Evolutionary conservation across 1,140 invertebrate species (phyloP), one percentile per base, ranked within the genome.

Genomic region (Drosophila burlai): DNA sequence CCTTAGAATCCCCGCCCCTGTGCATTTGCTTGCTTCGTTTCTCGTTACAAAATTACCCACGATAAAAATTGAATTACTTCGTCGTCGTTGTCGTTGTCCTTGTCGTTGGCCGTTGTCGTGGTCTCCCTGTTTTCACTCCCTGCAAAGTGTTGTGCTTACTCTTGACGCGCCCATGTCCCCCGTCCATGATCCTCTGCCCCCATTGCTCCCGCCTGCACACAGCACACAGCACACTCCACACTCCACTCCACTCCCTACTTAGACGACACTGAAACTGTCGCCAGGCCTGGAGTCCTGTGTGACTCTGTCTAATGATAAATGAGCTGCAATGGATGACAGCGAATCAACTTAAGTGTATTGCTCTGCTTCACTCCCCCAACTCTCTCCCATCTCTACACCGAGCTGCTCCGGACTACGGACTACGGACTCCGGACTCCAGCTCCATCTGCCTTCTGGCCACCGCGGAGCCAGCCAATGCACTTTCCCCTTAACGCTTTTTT

Each of bases 51-150:
- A 92, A 92, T 92, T 91, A 91, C 90, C 90, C 89, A 91, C 89
- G 89, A 92, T 92, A 92, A 92, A 92, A 92, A 92, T 92, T 92
- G 90, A 91, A 92, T 92, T 92, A 91, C 85, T 91, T 92, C 83
- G 83, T 92, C 81, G 84, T 61, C 80, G 81, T 65, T 46, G 60
- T 40, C 45, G 74, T 49, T 42, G 67, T 26, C 26, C 26, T 26
- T 26, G 26, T 46, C 31, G 50, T 34, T 29, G 46, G 34, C 15
- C 52, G 52, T 55, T 38, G 54, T 54, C 40, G 60, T 58, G 50
- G 61, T 54, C 45, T 61, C 49, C 62, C 65, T 46, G 73, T 67
- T 74, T 66, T 80, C 57, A 55, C 45, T 80, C 47, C 29, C 62
- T 3, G 72, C 83, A 87, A 86, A 86, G 83, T 86, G 80, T 86